Conservation (phyloP, 1,140 invertebrate genomes). For the Branchinecta lindahli region DNA sequence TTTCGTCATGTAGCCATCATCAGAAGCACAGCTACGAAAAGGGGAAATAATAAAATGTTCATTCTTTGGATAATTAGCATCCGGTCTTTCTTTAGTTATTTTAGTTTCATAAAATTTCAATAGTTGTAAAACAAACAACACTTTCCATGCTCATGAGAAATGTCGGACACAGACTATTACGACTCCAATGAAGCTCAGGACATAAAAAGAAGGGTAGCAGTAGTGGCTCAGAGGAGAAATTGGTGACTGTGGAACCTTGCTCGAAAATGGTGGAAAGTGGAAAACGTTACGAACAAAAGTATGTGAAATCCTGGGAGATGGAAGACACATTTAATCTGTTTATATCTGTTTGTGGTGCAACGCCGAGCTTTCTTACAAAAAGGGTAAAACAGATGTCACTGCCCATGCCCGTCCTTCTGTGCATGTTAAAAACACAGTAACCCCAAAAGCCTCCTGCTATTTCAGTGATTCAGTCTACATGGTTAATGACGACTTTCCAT, state of each 20-base stretch:
- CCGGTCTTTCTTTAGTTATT: too few relatives aligned
- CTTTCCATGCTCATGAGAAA: not conserved
- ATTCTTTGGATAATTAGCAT: too few relatives aligned
- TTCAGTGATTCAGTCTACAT: too few relatives aligned
- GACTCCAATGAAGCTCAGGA: constrained; percentile 7
- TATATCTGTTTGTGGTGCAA: not conserved
- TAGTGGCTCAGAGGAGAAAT: constrained; percentile 5
- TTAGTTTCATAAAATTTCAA: too few relatives aligned
- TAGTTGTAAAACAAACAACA: constrained; percentile 9
- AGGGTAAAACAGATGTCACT: constrained; percentile 5
- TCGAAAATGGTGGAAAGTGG: not conserved
- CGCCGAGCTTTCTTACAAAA: constrained; percentile 8
- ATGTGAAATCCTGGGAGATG: constrained; percentile 8
- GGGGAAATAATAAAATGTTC: too few relatives aligned
- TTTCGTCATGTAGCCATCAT: too few relatives aligned
- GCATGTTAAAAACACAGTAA: constrained; percentile 8
- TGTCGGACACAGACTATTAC: constrained; percentile 3
- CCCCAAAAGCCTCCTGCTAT: constrained; percentile 3
- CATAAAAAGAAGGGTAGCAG: constrained; percentile 9
- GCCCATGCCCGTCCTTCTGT: constrained; percentile 7
- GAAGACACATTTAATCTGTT: not conserved
- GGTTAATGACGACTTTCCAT: not conserved
- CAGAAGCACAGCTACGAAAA: too few relatives aligned
- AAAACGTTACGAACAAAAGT: constrained; percentile 8
- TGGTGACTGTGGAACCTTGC: not conserved